Conservation (phyloP, 2,888 invertebrate species). For the Clistopyga incitator region DNA sequence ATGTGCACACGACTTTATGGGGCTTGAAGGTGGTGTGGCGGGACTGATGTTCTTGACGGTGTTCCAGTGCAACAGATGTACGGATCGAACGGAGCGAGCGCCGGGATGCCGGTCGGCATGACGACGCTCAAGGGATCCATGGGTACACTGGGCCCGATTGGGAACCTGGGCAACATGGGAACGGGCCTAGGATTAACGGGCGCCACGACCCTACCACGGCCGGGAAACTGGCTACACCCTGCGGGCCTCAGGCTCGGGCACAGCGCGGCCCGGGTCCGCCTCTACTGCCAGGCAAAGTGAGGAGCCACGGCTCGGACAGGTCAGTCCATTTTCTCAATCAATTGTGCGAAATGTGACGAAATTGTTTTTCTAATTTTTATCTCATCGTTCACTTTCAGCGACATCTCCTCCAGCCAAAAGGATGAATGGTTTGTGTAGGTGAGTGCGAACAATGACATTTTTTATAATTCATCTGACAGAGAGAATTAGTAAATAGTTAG, state of each 20-base stretch:
- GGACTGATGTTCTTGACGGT: slow-evolving; percentile 83
- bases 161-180: slow-evolving; percentile 83
- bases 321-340: slow-evolving; percentile 68
- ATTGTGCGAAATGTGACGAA: neutral
- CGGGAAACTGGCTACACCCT: slow-evolving; percentile 99
- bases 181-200: slow-evolving; percentile 83
- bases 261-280: slow-evolving; percentile 92
- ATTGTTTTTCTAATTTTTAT: neutral
- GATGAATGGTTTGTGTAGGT: slow-evolving; percentile 96
- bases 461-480: neutral
- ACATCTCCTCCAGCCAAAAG: slow-evolving; percentile 89
- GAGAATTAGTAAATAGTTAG: no score
- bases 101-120: slow-evolving; percentile 83
- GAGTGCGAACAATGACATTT: slow-evolving; percentile 75
- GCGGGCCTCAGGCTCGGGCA: slow-evolving; percentile 92
- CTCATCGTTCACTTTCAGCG: slow-evolving; percentile 78
- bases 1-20: slow-evolving; percentile 58
- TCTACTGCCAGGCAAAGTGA: slow-evolving; percentile 91
- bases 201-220: slow-evolving; percentile 85
- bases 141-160: slow-evolving; percentile 86
- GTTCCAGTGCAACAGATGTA: slow-evolving; percentile 91
- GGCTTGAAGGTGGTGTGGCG: slow-evolving; percentile 73
- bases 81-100: slow-evolving; percentile 89
- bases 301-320: slow-evolving; percentile 86
- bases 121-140: slow-evolving; percentile 85